These are phyloP conservation scores for Capromys pilorides DNA, from an alignment of 2,797 vertebrate genomes.

Conservation along the genomic window DNA sequence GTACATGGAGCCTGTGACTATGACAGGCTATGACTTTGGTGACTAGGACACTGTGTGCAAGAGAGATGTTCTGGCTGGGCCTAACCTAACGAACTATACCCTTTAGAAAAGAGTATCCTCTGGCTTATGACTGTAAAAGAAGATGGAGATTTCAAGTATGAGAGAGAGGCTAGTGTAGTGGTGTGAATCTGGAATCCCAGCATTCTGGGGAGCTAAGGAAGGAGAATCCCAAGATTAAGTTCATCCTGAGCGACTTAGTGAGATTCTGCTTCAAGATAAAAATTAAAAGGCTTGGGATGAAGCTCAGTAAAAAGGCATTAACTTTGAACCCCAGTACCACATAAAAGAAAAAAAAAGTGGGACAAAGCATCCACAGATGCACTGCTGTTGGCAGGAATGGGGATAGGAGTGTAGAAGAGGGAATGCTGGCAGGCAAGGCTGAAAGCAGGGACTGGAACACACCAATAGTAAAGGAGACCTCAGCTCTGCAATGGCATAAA, in stretches of 20 bases:
- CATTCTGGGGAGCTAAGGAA: not conserved
- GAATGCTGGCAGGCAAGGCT: not conserved
- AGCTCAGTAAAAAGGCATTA: not conserved
- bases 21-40: not conserved
- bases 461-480: not conserved
- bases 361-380: no score
- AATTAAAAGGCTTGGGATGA: not conserved
- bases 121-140: not conserved
- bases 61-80: not conserved
- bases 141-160: not conserved
- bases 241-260: not conserved
- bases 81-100: not conserved
- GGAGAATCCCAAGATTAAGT: not conserved
- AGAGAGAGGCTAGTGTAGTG: not conserved
- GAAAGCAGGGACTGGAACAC: not conserved
- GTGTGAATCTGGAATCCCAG: not conserved
- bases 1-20: not conserved
- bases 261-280: not conserved
- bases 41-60: not conserved
- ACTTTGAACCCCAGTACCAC: not conserved
- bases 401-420: not conserved
- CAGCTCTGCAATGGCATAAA: not conserved
- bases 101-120: conserved; percentile 22
- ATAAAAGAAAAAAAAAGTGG: not conserved
- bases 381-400: not conserved